Percentiles rank a stretch among this genome's conserved stretches.
phyloP scores from a whole-genome alignment of 2,888 invertebrate species.

The Catonia carolina region DNA sequence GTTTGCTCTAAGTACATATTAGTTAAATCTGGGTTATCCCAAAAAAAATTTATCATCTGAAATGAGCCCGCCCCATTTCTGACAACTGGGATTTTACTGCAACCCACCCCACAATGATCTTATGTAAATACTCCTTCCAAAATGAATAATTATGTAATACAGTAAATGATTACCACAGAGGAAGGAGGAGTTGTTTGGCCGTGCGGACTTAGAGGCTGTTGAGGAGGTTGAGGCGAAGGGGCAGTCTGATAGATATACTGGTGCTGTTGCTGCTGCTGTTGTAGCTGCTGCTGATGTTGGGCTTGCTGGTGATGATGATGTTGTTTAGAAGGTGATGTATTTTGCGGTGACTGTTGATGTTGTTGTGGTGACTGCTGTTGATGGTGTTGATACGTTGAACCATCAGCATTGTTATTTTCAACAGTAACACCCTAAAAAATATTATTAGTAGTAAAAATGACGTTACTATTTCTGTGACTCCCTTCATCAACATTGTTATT shows the following conservation, averaged over 20 bases:
- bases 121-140: too few relatives aligned
- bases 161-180: constrained; percentile 26
- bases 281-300: constrained; percentile 43
- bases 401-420: constrained; percentile 57
- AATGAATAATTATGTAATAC: too few relatives aligned
- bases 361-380: constrained; percentile 42
- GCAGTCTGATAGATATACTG: constrained; percentile 32
- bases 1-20: too few relatives aligned
- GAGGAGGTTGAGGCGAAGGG: constrained; percentile 25
- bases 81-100: too few relatives aligned
- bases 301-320: constrained; percentile 36
- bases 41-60: too few relatives aligned
- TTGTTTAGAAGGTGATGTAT: too few relatives aligned
- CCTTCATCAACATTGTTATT: too few relatives aligned
- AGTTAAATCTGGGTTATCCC: too few relatives aligned
- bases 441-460: constrained; percentile 31
- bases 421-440: constrained; percentile 48
- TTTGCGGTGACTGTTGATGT: too few relatives aligned
- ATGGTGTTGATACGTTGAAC: constrained; percentile 24
- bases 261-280: constrained; percentile 44
- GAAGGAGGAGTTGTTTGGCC: constrained; percentile 28
- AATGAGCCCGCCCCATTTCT: too few relatives aligned
- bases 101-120: too few relatives aligned
- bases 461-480: too few relatives aligned
- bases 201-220: constrained; percentile 29